A percentile compares a stretch with the other conserved stretches of the same genome.
phyloP scores from a whole-genome alignment of 2,113 vertebrate genomes.

The Potamarius usumacintae region DNA sequence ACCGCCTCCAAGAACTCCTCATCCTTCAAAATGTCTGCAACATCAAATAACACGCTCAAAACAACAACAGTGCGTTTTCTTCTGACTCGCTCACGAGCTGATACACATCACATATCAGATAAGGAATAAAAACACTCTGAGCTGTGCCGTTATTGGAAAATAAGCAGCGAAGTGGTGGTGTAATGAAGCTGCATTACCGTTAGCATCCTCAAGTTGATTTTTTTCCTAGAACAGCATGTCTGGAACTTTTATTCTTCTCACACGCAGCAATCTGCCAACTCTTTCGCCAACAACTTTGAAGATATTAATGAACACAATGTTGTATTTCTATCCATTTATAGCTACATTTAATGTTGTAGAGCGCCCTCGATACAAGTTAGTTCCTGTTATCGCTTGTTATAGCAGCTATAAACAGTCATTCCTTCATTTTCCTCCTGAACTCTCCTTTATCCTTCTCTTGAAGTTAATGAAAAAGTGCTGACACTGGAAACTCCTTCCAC shows the following conservation, averaged over 20 bases:
- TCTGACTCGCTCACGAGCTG: neutral
- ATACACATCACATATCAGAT: neutral
- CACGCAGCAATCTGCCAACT: neutral
- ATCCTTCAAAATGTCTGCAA: constrained; percentile 82
- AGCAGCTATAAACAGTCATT: neutral
- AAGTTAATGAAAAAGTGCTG: neutral
- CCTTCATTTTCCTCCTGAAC: neutral
- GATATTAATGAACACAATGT: neutral
- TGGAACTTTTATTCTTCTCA: neutral
- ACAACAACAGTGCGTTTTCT: neutral
- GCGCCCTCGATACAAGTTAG: no score
- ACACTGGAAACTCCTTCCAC: neutral
- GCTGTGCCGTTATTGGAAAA: neutral
- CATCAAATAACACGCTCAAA: neutral
- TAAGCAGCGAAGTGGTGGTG: neutral
- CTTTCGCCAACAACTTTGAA: neutral
- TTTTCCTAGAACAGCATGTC: neutral
- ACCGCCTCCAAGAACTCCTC: constrained; percentile 92
- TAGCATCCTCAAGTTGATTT: neutral
- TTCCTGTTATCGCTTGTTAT: neutral
- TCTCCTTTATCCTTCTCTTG: neutral
- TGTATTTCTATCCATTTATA: neutral
- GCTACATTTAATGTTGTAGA: neutral
- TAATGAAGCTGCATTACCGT: neutral
- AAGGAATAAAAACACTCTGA: neutral